Conservation (phyloP, 1,140 invertebrate genomes). For the Bombus sibiricus region DNA sequence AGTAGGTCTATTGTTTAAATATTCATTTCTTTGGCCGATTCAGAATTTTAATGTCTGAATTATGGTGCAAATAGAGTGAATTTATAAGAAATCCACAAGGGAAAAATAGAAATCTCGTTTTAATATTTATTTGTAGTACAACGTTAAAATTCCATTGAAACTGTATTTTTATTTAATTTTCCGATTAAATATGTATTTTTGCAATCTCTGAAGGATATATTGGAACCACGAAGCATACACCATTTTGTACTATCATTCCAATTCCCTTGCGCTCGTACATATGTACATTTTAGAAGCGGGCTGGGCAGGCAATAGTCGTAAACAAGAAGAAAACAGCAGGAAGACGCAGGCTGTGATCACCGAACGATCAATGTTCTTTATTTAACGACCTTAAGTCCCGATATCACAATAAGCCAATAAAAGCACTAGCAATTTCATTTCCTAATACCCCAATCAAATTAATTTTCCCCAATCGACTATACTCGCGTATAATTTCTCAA, state of each 20-base stretch:
- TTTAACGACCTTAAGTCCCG: background rate
- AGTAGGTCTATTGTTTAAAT: too few relatives aligned
- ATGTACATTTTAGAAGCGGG: background rate
- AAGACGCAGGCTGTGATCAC: background rate
- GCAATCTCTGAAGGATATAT: background rate
- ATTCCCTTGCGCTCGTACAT: background rate
- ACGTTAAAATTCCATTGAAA: too few relatives aligned
- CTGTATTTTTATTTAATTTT: too few relatives aligned
- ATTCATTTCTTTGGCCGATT: too few relatives aligned
- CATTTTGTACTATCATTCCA: background rate
- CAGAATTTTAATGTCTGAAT: too few relatives aligned
- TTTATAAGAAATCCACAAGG: too few relatives aligned
- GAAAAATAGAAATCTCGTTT: too few relatives aligned
- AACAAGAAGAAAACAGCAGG: constrained; percentile 1
- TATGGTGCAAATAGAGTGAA: too few relatives aligned
- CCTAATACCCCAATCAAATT: background rate
- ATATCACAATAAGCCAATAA: background rate
- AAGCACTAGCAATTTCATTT: background rate
- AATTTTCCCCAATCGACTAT: background rate
- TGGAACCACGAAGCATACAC: background rate
- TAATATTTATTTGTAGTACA: too few relatives aligned
- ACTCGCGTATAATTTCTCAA: background rate
- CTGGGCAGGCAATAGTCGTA: background rate
- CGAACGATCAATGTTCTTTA: background rate
- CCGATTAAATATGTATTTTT: too few relatives aligned